Base-by-base conservation (phyloP, 2,113 vertebrate genomes). In the Catharus minimus region DNA sequence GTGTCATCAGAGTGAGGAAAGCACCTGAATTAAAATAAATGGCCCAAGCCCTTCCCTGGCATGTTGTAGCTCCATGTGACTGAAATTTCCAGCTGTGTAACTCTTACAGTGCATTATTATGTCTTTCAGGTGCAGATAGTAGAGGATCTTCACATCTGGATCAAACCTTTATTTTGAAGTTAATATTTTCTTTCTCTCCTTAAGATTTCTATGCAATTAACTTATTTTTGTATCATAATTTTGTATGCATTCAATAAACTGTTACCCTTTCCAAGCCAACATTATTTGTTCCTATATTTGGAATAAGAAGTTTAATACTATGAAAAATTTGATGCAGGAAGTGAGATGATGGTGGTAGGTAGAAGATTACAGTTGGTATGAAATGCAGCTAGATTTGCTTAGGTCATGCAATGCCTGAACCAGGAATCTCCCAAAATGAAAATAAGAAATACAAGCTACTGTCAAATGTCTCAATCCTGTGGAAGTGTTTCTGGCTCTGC, bases 91-190 rank as follows among this genome's bases (percentile, higher is more conserved):
- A 39, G n/a, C 16, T 7, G 12, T 60, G 22, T 74, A 52, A 64
- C 8, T 43, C 80, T 94, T 67, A 84, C 28, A 5, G 9, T 79
- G 32, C 3, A 3, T 75, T 65, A 23, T 90, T 88, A 1, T 75
- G 62, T 93, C 39, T 95, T 96, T 77, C 93, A 96, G 95, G 62
- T 93, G 81, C 93, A 94, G 95, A 56, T 87, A 71, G 47, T 26
- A 38, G 47, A 89, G n/a, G 30, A 47, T 92, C 64, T 78, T 82
- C 74, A 21, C n/a, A 28, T n/a, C 66, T 82, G 92, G 88, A 92
- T 76, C 69, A 69, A 53, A 52, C 30, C 7, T 80, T 28, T 68
- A 27, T 1, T 33, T 16, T 65, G 8, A 72, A 73, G 24, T 56
- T 50, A 32, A 33, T 81, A 14, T 68, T 68, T 50, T 75, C 15